phyloP scores from a whole-genome alignment of 2,797 vertebrate genomes.

The Lutjanus campechanus region DNA sequence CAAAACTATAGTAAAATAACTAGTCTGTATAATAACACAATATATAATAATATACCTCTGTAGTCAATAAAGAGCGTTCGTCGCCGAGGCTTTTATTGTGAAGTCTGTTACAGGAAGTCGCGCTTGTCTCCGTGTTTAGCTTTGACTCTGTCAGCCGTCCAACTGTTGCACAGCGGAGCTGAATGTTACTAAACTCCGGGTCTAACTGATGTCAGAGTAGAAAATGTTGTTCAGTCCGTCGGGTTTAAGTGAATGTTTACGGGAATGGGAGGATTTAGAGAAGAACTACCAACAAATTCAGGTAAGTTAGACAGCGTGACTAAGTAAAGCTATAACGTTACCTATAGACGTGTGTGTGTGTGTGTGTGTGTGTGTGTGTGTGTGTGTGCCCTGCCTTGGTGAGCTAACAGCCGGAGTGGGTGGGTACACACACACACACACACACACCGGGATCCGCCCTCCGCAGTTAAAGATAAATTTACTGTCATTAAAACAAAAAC shows the following conservation, averaged over 20 bases:
- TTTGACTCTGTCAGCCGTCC: background rate
- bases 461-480: background rate
- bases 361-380: no score
- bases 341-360: background rate
- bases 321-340: no score
- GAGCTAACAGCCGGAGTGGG: slow-evolving; percentile 8
- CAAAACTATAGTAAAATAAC: no score
- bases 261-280: slow-evolving; percentile 93
- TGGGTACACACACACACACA: background rate
- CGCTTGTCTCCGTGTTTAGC: accelerated
- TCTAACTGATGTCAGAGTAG: background rate
- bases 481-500: background rate
- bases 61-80: no score
- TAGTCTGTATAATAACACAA: no score
- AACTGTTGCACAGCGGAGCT: slow-evolving; percentile 54
- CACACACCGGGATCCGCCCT: background rate
- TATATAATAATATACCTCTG: no score
- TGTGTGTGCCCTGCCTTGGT: background rate
- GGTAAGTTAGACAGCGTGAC: slow-evolving; percentile 76
- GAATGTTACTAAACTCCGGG: slow-evolving; percentile 24
- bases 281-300: slow-evolving; percentile 92
- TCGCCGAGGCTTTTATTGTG: slow-evolving; percentile 39
- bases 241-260: slow-evolving; percentile 86
- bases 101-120: slow-evolving; percentile 21
- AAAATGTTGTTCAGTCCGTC: slow-evolving; percentile 78